phyloP scores from a whole-genome alignment of 2,888 invertebrate species.

The Petrolisthes cinctipes region DNA sequence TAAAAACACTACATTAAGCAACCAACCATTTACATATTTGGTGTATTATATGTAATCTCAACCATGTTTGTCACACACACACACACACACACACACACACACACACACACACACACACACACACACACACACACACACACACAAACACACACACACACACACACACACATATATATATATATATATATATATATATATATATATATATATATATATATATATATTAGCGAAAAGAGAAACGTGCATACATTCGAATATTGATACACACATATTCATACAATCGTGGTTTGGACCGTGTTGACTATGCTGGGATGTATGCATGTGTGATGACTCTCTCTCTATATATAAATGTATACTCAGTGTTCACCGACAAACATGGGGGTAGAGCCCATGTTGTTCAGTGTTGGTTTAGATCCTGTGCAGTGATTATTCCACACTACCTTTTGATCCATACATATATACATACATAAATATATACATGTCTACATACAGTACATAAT shows the following conservation, averaged over 20 bases:
- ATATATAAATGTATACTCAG: too few relatives aligned
- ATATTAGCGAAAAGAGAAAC: neutral
- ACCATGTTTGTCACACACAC: neutral
- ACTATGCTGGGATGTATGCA: neutral
- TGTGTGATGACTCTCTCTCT: too few relatives aligned
- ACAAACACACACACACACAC: constrained; percentile 5
- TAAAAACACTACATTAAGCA: too few relatives aligned
- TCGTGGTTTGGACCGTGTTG: neutral
- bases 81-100: constrained; percentile 26
- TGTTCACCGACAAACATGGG: too few relatives aligned
- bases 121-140: constrained; percentile 7
- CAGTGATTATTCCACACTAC: too few relatives aligned
- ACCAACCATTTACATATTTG: too few relatives aligned
- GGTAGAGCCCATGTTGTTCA: too few relatives aligned
- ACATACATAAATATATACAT: too few relatives aligned
- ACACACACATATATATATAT: constrained; percentile 4
- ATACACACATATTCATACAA: neutral
- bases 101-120: constrained; percentile 3
- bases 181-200: neutral
- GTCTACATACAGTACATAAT: too few relatives aligned
- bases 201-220: neutral
- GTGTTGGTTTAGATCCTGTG: too few relatives aligned
- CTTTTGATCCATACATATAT: too few relatives aligned
- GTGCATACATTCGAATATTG: neutral
- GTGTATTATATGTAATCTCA: too few relatives aligned